Evolutionary conservation across 2,888 invertebrate species (phyloP).

Genomic region (Rotaria magnacalcarata): DNA sequence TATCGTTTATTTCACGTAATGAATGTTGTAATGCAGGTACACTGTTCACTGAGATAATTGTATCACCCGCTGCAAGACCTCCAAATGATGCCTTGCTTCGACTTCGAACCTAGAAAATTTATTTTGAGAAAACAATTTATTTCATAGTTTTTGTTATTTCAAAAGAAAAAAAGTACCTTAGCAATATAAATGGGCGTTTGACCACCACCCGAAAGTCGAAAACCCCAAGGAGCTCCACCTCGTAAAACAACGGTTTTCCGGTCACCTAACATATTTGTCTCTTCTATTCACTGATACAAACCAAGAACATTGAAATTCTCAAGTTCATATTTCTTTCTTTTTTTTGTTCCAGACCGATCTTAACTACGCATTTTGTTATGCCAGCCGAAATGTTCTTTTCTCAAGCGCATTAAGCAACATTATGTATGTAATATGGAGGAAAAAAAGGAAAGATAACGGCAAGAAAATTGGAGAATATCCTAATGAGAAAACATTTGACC

Average conservation of each 20-base stretch:
- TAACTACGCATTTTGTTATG: background rate
- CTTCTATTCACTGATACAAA: background rate
- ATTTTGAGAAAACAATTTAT: background rate
- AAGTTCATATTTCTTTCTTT: background rate
- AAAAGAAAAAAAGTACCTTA: background rate
- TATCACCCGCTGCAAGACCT: slow-evolving; percentile 29
- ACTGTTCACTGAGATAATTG: background rate
- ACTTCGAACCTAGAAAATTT: slow-evolving; percentile 1
- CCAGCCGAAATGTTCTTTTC: background rate
- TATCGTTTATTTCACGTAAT: slow-evolving; percentile 36
- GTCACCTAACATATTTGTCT: slow-evolving; percentile 4
- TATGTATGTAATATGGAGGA: background rate
- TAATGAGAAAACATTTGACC: slow-evolving; percentile 29
- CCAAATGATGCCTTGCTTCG: slow-evolving; percentile 19
- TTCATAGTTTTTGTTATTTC: background rate
- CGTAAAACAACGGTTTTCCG: slow-evolving; percentile 40
- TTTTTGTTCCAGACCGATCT: background rate
- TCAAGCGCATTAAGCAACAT: background rate
- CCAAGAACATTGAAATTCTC: background rate
- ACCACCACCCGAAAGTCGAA: slow-evolving; percentile 35
- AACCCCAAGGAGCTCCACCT: slow-evolving; percentile 44
- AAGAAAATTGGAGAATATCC: background rate
- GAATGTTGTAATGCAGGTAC: background rate
- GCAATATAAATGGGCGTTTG: slow-evolving; percentile 30
- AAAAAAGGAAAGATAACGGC: background rate